These are phyloP conservation scores for Leptarthrus brevirostris DNA, from an alignment of 2,888 invertebrate species.

Conservation along the genomic window DNA sequence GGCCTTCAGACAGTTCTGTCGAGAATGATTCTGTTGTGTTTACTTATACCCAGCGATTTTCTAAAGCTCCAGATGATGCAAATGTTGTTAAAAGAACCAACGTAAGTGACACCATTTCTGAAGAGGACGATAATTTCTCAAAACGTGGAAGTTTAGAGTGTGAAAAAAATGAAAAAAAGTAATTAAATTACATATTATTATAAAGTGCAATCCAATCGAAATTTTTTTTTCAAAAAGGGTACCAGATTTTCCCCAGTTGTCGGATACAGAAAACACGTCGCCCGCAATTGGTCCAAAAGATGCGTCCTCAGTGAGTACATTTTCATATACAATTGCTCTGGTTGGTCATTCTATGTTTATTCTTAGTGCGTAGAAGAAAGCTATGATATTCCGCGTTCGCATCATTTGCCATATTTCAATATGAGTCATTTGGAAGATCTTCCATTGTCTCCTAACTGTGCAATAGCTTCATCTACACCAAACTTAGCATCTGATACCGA, in stretches of 20 bases:
- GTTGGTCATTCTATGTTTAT: not conserved
- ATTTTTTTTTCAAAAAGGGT: not conserved
- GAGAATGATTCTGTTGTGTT: conserved; percentile 71
- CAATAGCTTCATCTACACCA: conserved; percentile 64
- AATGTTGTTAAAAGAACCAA: conserved; percentile 61
- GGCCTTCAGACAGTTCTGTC: conserved; percentile 71
- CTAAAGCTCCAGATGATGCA: conserved; percentile 67
- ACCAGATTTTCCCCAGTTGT: conserved; percentile 64
- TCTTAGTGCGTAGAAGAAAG: conserved; percentile 68
- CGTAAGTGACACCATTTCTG: conserved; percentile 69
- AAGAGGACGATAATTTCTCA: conserved; percentile 67
- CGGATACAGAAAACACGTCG: conserved; percentile 67
- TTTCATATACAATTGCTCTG: not conserved
- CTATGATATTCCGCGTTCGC: conserved; percentile 79
- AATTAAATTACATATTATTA: no score
- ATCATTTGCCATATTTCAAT: conserved; percentile 69
- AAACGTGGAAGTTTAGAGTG: conserved; percentile 69
- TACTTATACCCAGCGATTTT: conserved; percentile 71
- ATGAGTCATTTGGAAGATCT: conserved; percentile 61
- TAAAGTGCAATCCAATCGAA: no score
- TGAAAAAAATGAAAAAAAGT: conserved; percentile 66
- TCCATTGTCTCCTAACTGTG: conserved; percentile 40
- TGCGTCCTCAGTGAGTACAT: conserved; percentile 59
- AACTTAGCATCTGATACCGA: conserved; percentile 61
- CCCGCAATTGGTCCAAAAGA: conserved; percentile 66